These are phyloP conservation scores for Molossus alvarezi DNA, from an alignment of 2,797 vertebrate species.

Conservation along the genomic window DNA sequence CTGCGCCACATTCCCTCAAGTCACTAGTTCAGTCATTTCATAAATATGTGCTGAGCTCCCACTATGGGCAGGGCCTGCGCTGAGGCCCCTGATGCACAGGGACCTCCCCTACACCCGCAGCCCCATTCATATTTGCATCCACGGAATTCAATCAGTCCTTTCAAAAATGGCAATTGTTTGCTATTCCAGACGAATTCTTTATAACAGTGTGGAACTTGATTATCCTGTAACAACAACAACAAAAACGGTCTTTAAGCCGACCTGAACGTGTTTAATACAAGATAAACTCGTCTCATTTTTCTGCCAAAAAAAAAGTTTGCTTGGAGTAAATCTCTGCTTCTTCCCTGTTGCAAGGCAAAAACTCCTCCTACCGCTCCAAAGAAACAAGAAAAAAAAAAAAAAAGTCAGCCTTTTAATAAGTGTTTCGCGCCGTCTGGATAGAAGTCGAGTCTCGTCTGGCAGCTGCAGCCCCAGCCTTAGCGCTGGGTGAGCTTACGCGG, in stretches of 20 bases:
- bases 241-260: slow-evolving; percentile 23
- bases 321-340: slow-evolving; percentile 35
- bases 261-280: background rate
- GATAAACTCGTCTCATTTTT: slow-evolving; percentile 51
- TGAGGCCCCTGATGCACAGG: background rate
- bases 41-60: background rate
- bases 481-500: rapidly evolving
- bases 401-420: background rate
- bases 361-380: background rate
- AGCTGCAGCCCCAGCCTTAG: rapidly evolving
- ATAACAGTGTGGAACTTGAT: background rate
- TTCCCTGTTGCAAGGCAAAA: slow-evolving; percentile 28
- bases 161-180: background rate
- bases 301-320: background rate
- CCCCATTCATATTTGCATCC: background rate
- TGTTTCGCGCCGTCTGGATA: background rate
- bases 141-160: background rate
- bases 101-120: background rate
- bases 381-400: background rate
- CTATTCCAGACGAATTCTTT: background rate
- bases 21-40: background rate
- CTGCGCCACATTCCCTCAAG: background rate
- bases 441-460: background rate
- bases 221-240: background rate
- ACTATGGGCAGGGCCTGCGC: background rate